Conservation (phyloP, 2,797 vertebrate genomes). For the Xyrichtys novacula region DNA sequence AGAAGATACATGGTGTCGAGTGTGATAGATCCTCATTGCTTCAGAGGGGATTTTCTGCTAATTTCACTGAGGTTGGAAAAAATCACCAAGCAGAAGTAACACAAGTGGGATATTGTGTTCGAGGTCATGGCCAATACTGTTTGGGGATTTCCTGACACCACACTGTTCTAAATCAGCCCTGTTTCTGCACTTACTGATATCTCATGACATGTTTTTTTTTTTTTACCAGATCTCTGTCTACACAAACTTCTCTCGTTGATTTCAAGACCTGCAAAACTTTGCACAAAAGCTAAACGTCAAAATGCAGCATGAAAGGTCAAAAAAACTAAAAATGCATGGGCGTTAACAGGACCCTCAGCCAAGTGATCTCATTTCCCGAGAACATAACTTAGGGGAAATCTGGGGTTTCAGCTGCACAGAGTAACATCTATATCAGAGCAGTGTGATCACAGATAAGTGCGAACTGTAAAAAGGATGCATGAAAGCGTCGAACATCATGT, state of each 20-base stretch:
- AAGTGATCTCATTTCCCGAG: constrained; percentile 52
- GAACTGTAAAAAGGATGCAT: constrained; percentile 26
- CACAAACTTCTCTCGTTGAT: background rate
- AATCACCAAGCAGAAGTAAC: constrained; percentile 35
- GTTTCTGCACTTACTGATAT: constrained; percentile 26
- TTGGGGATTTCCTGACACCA: constrained; percentile 61
- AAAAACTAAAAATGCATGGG: constrained; percentile 21
- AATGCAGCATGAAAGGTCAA: constrained; percentile 2
- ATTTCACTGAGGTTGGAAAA: constrained; percentile 39
- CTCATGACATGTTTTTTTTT: constrained; percentile 12
- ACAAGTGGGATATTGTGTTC: constrained; percentile 50
- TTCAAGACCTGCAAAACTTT: constrained; percentile 15
- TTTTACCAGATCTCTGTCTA: background rate
- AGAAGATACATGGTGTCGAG: constrained; percentile 20
- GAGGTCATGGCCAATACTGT: constrained; percentile 26
- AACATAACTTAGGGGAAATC: constrained; percentile 30
- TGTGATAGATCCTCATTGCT: constrained; percentile 23
- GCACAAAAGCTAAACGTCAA: constrained; percentile 24
- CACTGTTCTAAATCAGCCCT: constrained; percentile 4
- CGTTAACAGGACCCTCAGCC: background rate
- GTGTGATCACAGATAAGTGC: constrained; percentile 1
- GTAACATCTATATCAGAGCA: background rate
- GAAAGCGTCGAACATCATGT: constrained; percentile 9
- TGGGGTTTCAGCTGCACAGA: background rate
- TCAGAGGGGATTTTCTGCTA: constrained; percentile 35